Conservation (phyloP, 2,113 vertebrate species). For the Ibidorhyncha struthersii region DNA sequence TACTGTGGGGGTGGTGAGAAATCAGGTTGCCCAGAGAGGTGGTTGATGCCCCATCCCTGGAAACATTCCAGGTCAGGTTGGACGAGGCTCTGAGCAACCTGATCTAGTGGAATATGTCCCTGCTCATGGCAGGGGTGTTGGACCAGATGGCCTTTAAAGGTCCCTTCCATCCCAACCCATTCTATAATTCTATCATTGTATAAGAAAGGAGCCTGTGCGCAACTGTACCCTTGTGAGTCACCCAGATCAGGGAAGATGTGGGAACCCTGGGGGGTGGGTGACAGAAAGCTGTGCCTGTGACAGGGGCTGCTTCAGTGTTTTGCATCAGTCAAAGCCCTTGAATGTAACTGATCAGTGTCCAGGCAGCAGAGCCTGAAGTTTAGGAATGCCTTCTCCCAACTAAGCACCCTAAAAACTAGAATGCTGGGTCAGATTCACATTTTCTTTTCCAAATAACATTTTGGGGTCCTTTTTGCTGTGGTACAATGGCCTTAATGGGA, state of each 20-base stretch:
- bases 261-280: fast-evolving
- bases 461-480: neutral
- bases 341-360: neutral
- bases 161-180: neutral
- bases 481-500: neutral
- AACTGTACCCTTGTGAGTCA: neutral
- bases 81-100: neutral
- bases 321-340: neutral
- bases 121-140: neutral
- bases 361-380: neutral
- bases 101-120: neutral
- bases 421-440: neutral
- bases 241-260: fast-evolving
- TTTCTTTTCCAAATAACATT: neutral
- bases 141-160: neutral
- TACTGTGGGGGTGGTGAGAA: no score
- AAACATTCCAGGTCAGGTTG: neutral
- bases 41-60: no score
- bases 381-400: neutral
- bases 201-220: neutral
- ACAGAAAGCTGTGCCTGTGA: neutral
- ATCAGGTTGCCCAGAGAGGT: no score
- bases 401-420: neutral
- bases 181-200: neutral
- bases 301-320: neutral